Percentiles rank a stretch among this genome's conserved stretches.
These are phyloP conservation scores for Toxotes chatareus DNA, from an alignment of 2,113 vertebrate species.

Conservation along the genomic window DNA sequence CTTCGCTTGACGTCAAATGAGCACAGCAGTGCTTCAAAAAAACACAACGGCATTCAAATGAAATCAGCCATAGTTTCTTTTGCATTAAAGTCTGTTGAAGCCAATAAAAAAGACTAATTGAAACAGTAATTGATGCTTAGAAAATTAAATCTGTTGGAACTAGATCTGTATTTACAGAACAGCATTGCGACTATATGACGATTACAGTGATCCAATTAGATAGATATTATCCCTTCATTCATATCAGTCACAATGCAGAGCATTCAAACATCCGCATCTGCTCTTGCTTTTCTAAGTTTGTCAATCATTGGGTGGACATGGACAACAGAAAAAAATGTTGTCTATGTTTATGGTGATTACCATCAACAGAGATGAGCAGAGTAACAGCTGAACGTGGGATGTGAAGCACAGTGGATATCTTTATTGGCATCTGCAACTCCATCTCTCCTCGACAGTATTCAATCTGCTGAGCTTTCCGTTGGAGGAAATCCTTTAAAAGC, in stretches of 20 bases:
- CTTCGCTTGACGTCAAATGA: slow-evolving; percentile 4
- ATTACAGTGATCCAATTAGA: background rate
- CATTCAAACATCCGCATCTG: slow-evolving; percentile 19
- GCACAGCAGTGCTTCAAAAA: too few relatives aligned
- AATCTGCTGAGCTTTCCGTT: slow-evolving; percentile 2
- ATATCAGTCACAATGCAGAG: background rate
- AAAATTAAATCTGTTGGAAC: background rate
- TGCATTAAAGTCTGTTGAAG: background rate
- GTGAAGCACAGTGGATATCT: background rate
- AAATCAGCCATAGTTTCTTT: background rate
- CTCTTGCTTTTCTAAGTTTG: background rate
- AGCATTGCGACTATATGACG: background rate
- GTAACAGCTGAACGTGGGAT: slow-evolving; percentile 32
- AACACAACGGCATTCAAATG: background rate
- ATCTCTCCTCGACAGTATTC: slow-evolving; percentile 15
- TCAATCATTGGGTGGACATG: background rate
- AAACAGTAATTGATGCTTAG: background rate
- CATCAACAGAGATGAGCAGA: slow-evolving; percentile 12
- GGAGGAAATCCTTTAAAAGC: slow-evolving; percentile 21
- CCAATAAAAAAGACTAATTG: background rate
- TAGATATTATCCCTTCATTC: background rate
- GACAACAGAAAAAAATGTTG: background rate
- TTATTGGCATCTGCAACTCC: slow-evolving; percentile 27
- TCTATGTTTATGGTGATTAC: background rate
- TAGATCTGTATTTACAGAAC: background rate